These are phyloP conservation scores for Philhelius pedissequus DNA, from an alignment of 2,888 invertebrate genomes.

Conservation along the genomic window DNA sequence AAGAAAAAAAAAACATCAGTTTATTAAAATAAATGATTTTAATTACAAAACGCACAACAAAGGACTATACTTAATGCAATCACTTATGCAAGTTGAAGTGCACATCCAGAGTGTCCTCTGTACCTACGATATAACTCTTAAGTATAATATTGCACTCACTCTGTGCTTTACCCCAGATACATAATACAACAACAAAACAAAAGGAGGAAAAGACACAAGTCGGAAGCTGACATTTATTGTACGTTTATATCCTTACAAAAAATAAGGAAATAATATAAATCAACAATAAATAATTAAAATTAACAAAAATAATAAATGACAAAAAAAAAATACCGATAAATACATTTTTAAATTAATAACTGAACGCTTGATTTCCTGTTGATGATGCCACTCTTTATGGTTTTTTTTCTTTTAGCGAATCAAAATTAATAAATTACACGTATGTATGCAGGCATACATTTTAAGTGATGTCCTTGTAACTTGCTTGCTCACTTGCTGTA, in stretches of 20 bases:
- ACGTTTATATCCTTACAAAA: constrained; percentile 4
- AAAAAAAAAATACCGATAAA: constrained; percentile 22
- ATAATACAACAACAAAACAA: not conserved
- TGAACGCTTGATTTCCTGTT: constrained; percentile 25
- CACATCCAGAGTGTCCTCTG: not conserved
- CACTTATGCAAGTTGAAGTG: constrained; percentile 35
- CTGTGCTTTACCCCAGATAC: not conserved
- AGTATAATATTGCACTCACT: not conserved
- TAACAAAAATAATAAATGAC: not conserved
- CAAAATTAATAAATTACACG: constrained; percentile 55
- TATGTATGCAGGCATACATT: constrained; percentile 13
- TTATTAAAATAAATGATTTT: constrained; percentile 30
- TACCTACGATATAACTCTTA: not conserved
- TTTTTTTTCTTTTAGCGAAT: constrained; percentile 9
- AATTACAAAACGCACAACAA: constrained; percentile 45
- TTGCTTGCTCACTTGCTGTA: not conserved
- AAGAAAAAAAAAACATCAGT: not conserved
- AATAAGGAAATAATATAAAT: constrained; percentile 10
- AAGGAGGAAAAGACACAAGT: not conserved
- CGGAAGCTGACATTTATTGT: not conserved
- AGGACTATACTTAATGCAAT: constrained; percentile 44
- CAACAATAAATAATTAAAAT: constrained; percentile 2
- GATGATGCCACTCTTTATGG: constrained; percentile 6
- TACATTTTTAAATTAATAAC: constrained; percentile 43
- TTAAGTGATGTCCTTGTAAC: constrained; percentile 51